Conservation (phyloP, 1,140 invertebrate species). For the Zaprionus davidi region DNA sequence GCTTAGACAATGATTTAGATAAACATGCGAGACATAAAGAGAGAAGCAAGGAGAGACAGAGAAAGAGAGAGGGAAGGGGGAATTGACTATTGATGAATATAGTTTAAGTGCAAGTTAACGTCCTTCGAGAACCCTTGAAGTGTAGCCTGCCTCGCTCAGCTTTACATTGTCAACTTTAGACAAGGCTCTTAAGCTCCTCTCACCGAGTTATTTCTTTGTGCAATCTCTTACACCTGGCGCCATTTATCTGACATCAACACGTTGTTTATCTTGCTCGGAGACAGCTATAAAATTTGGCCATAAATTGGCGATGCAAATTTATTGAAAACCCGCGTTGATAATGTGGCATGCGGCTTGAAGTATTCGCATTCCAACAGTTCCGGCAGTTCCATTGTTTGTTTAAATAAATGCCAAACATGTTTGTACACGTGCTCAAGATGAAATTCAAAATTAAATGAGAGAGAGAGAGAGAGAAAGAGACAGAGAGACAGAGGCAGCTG, state of each 20-base stretch:
- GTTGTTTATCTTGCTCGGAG: constrained; percentile 49
- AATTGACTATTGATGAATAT: not conserved
- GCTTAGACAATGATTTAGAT: constrained; percentile 41
- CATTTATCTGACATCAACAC: constrained; percentile 62
- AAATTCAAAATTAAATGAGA: constrained; percentile 50
- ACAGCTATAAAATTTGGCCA: constrained; percentile 65
- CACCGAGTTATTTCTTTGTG: not conserved
- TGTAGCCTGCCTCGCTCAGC: not conserved
- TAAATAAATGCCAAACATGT: constrained; percentile 48
- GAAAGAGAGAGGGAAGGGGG: not conserved
- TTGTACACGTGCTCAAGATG: constrained; percentile 38
- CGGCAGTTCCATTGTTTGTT: constrained; percentile 18
- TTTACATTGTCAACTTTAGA: not conserved
- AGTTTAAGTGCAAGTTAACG: not conserved
- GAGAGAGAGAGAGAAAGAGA: not conserved
- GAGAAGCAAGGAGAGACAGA: not conserved
- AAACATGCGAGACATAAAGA: constrained; percentile 28
- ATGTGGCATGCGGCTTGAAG: constrained; percentile 31
- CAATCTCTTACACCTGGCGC: constrained; percentile 50
- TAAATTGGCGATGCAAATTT: constrained; percentile 67
- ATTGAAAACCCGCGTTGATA: constrained; percentile 66
- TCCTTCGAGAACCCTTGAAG: not conserved
- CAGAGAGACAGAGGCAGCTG: not conserved
- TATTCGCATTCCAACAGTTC: not conserved
- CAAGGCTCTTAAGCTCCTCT: not conserved